A percentile compares a stretch with the other conserved stretches of the same genome.
These are phyloP conservation scores for Melanargia galathea DNA, from an alignment of 2,888 invertebrate species.

Conservation along the genomic window DNA sequence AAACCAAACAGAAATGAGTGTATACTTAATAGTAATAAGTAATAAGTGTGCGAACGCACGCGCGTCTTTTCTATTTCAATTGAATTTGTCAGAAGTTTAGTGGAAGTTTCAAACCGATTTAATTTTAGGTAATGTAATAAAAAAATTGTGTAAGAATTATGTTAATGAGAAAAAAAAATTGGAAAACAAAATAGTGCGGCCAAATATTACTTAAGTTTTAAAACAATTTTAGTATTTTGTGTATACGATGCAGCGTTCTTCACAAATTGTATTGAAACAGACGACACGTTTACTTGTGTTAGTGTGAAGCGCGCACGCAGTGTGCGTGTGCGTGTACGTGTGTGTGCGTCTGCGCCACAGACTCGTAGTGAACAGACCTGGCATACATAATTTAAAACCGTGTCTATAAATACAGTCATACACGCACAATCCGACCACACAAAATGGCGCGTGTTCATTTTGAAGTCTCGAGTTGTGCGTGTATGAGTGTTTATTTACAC, in stretches of 20 bases:
- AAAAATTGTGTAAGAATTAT: too few species aligned
- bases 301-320: slow-evolving; percentile 23
- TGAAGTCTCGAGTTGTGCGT: too few species aligned
- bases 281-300: slow-evolving; percentile 25
- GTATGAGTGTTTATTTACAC: too few species aligned
- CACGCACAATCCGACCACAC: too few species aligned
- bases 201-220: neutral
- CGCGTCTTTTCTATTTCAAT: slow-evolving; percentile 3
- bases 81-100: neutral
- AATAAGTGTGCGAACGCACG: too few species aligned
- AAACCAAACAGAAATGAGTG: too few species aligned
- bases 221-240: neutral
- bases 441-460: too few species aligned
- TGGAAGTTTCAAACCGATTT: neutral
- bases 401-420: too few species aligned
- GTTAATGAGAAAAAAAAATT: too few species aligned
- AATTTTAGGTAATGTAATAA: neutral
- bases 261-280: slow-evolving; percentile 22
- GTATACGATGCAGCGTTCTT: neutral
- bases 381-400: too few species aligned
- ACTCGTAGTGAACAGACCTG: too few species aligned
- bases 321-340: slow-evolving; percentile 29
- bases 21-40: too few species aligned
- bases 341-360: slow-evolving; percentile 18
- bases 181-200: neutral